These are phyloP conservation scores for Triplophysa yarkandensis DNA, from an alignment of 2,797 vertebrate genomes.

Conservation along the genomic window DNA sequence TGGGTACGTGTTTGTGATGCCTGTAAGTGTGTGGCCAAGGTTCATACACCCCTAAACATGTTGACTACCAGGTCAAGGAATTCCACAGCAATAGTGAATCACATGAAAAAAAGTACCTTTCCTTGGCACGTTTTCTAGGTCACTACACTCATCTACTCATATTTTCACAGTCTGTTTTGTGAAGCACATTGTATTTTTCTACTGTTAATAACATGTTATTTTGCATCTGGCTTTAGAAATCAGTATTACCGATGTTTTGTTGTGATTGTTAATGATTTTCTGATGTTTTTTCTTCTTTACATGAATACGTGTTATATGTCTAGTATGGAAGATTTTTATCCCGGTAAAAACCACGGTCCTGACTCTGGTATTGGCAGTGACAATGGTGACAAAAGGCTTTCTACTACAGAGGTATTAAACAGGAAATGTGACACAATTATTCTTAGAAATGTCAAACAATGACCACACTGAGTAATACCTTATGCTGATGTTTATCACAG, in stretches of 20 bases:
- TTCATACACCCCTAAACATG: background rate
- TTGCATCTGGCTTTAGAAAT: background rate
- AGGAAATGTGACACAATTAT: background rate
- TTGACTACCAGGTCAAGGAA: background rate
- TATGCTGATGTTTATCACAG: too few relatives aligned
- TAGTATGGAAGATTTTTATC: conserved; percentile 98
- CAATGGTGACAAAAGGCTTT: conserved; percentile 96
- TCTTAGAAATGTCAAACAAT: background rate
- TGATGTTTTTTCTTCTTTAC: conserved; percentile 24
- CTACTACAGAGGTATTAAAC: conserved; percentile 89
- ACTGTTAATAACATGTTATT: background rate
- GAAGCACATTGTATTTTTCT: background rate
- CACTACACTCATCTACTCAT: background rate
- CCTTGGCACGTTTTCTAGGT: background rate
- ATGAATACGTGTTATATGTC: conserved; percentile 38
- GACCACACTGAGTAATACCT: background rate
- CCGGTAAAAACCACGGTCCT: conserved; percentile 94
- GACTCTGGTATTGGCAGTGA: conserved; percentile 98
- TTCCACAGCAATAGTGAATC: background rate
- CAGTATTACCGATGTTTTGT: background rate
- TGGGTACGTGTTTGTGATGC: background rate
- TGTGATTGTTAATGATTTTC: background rate
- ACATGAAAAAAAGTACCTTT: background rate
- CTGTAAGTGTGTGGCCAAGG: background rate
- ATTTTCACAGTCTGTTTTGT: too few relatives aligned